Conservation (phyloP, 2,888 invertebrate genomes). For the Stratiomys singularior region DNA sequence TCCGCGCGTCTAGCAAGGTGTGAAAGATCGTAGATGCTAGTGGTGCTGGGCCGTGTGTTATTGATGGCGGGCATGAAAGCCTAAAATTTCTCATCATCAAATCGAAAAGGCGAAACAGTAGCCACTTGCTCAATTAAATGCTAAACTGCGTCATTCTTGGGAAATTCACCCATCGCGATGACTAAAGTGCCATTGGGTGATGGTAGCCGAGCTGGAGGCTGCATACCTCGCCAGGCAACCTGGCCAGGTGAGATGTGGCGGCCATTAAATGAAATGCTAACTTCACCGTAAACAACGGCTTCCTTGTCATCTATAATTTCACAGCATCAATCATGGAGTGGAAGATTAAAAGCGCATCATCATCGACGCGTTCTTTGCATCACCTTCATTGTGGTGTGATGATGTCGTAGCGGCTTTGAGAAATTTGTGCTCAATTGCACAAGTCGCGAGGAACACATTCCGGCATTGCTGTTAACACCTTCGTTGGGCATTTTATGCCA, state of each 20-base stretch:
- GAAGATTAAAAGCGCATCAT: slow-evolving; percentile 43
- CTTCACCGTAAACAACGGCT: slow-evolving; percentile 38
- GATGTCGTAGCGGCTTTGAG: no score
- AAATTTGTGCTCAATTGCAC: no score
- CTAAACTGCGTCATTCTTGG: slow-evolving; percentile 41
- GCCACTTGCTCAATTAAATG: slow-evolving; percentile 40
- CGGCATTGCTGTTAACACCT: no score
- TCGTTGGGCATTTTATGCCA: no score
- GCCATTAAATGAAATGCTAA: slow-evolving; percentile 43
- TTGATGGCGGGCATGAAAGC: slow-evolving; percentile 18
- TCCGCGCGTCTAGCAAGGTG: neutral
- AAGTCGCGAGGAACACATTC: no score
- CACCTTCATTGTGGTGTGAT: neutral
- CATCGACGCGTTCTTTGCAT: neutral
- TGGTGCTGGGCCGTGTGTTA: neutral
- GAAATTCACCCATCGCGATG: slow-evolving; percentile 9
- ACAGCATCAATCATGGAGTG: slow-evolving; percentile 43
- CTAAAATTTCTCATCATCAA: slow-evolving; percentile 40
- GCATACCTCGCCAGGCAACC: neutral
- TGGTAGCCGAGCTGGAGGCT: neutral
- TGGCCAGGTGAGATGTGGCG: slow-evolving; percentile 5
- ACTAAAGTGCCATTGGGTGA: neutral
- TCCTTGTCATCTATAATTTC: slow-evolving; percentile 42
- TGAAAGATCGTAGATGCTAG: neutral
- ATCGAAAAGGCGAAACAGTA: slow-evolving; percentile 40